Evolutionary conservation across 2,113 vertebrate genomes (phyloP).

Genomic region (Alethe diademata): DNA sequence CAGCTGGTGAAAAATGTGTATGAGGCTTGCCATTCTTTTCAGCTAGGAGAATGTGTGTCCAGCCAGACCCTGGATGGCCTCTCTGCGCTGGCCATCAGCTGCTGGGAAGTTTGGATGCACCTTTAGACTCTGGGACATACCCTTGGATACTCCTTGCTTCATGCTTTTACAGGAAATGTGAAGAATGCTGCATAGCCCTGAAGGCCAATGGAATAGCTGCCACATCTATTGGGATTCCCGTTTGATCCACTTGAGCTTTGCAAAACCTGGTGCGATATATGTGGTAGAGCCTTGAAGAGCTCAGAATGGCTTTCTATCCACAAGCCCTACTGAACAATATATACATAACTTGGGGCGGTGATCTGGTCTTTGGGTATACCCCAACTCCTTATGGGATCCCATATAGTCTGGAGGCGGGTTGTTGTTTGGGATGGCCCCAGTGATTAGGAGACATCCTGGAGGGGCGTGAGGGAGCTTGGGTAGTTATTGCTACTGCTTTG

Average conservation of each 20-base stretch:
- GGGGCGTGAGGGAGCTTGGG: not conserved
- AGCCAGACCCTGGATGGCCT: not conserved
- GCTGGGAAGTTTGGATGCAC: not conserved
- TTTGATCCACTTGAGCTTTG: not conserved
- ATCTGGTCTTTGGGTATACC: not conserved
- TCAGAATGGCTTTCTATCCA: not conserved
- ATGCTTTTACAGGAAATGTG: accelerated
- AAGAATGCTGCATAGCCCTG: accelerated
- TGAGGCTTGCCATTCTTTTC: not conserved
- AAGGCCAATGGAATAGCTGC: not conserved
- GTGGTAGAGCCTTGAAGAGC: not conserved
- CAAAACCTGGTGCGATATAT: not conserved
- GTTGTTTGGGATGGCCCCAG: not conserved
- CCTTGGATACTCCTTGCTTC: not conserved
- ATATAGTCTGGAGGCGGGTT: accelerated
- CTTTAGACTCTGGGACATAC: not conserved
- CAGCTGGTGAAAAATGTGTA: not conserved
- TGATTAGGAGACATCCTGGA: not conserved
- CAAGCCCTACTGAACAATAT: not conserved
- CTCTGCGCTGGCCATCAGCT: not conserved
- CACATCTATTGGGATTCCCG: not conserved
- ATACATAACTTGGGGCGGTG: not conserved
- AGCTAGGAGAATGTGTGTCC: not conserved
- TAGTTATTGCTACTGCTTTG: not conserved
- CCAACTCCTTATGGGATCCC: not conserved